Conservation (phyloP, 2,797 vertebrate genomes). For the Trachops cirrhosus region DNA sequence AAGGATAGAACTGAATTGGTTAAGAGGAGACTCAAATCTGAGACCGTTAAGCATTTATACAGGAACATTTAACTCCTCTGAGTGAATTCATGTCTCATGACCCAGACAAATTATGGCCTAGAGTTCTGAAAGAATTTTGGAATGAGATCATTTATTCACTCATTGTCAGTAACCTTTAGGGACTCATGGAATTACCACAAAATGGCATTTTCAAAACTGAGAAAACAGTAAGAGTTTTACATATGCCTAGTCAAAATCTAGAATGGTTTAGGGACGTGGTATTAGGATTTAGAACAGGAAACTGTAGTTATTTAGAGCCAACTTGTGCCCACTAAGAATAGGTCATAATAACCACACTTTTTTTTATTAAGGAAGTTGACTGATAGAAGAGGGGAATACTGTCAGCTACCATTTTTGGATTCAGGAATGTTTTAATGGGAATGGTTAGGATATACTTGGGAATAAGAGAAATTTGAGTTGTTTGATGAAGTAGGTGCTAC, state of each 20-base stretch:
- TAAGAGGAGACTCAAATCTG: background rate
- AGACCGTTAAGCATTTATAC: slow-evolving; percentile 10
- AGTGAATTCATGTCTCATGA: background rate
- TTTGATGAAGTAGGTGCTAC: background rate
- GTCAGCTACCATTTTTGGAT: background rate
- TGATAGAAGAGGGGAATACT: background rate
- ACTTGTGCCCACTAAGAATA: background rate
- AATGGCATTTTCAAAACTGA: slow-evolving; percentile 19
- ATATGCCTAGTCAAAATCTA: slow-evolving; percentile 18
- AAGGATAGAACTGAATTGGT: slow-evolving; percentile 12
- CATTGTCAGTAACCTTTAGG: background rate
- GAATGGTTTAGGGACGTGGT: background rate
- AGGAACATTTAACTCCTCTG: slow-evolving; percentile 36
- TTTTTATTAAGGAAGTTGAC: background rate
- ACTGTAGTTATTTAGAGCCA: background rate
- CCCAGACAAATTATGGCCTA: background rate
- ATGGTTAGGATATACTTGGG: background rate
- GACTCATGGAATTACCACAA: slow-evolving; percentile 14
- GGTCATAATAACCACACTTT: background rate
- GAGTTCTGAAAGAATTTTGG: slow-evolving; percentile 30
- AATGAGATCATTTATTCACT: slow-evolving; percentile 18
- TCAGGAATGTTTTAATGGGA: background rate
- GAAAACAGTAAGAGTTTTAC: slow-evolving; percentile 22
- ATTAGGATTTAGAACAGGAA: background rate
- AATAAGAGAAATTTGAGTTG: slow-evolving; percentile 16